phyloP scores from a whole-genome alignment of 2,797 vertebrate species.

The Crax fasciolata region DNA sequence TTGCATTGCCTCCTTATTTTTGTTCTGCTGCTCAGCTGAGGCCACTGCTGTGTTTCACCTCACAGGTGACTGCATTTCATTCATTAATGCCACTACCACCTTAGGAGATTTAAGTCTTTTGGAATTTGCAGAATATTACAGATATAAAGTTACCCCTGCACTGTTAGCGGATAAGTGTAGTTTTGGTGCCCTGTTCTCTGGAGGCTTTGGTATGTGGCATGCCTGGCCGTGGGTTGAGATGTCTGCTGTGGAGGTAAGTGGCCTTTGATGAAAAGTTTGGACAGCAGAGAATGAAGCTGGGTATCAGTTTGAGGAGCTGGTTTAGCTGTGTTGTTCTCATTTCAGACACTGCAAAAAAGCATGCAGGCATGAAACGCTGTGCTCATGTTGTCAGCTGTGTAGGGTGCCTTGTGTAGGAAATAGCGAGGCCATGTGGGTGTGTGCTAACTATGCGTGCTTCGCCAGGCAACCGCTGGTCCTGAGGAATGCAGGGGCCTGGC shows the following conservation, averaged over 20 bases:
- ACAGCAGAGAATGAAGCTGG: slow-evolving; percentile 14
- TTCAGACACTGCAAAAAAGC: slow-evolving; percentile 20
- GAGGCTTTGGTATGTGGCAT: not conserved
- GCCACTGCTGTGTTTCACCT: not conserved
- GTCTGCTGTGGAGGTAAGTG: slow-evolving; percentile 15
- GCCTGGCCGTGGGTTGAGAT: not conserved
- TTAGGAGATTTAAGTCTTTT: not conserved
- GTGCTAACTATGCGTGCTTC: not conserved
- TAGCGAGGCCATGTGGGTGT: not conserved
- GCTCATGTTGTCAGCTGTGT: rapidly evolving
- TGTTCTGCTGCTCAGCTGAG: slow-evolving; percentile 4
- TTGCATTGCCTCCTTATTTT: not conserved
- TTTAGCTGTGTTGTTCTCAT: slow-evolving; percentile 3
- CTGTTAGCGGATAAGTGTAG: not conserved
- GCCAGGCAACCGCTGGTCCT: not conserved
- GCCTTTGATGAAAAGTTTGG: slow-evolving; percentile 42
- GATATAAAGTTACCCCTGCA: not conserved
- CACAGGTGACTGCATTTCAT: not conserved
- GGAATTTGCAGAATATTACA: not conserved
- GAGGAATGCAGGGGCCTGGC: not conserved
- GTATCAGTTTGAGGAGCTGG: slow-evolving; percentile 13
- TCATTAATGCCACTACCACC: not conserved
- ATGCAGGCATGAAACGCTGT: not conserved
- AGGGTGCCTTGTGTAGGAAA: not conserved
- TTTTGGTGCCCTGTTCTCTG: slow-evolving; percentile 24